Conservation (phyloP, 2,797 vertebrate species). For the Takifugu rubripes region DNA sequence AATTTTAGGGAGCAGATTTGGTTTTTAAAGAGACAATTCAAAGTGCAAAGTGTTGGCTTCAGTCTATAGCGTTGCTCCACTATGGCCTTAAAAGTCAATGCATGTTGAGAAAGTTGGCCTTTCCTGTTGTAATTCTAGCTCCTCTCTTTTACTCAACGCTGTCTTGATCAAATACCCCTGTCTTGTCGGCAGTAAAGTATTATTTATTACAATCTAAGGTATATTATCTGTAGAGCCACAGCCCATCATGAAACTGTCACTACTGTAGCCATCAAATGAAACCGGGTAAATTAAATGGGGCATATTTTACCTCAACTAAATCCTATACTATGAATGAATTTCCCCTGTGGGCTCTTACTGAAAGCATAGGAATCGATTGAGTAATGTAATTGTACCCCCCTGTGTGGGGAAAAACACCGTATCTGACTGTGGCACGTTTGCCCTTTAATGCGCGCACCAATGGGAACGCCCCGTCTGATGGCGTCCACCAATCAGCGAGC, state of each 20-base stretch:
- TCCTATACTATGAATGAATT: slow-evolving; percentile 40
- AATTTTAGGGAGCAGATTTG: too few relatives aligned
- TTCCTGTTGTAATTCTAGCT: too few relatives aligned
- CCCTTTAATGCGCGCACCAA: slow-evolving; percentile 59
- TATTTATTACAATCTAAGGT: slow-evolving; percentile 13
- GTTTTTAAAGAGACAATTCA: too few relatives aligned
- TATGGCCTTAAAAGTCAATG: too few relatives aligned
- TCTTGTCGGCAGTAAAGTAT: not conserved
- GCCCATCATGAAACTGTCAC: slow-evolving; percentile 1
- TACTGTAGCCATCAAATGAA: slow-evolving; percentile 23
- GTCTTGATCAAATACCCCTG: not conserved
- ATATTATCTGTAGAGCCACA: not conserved
- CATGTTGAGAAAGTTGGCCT: too few relatives aligned
- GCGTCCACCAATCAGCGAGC: slow-evolving; percentile 53
- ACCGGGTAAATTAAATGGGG: slow-evolving; percentile 35
- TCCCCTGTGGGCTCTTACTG: slow-evolving; percentile 49
- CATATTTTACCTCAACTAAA: slow-evolving; percentile 27
- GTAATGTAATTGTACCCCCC: slow-evolving; percentile 52
- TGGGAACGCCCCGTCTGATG: slow-evolving; percentile 41
- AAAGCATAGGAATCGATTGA: slow-evolving; percentile 54
- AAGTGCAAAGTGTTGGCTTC: too few relatives aligned
- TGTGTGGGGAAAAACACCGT: not conserved
- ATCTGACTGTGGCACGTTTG: slow-evolving; percentile 15
- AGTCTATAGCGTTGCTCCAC: too few relatives aligned
- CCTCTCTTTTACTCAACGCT: not conserved